A percentile compares a stretch with the other conserved stretches of the same genome.
phyloP scores from a whole-genome alignment of 2,113 vertebrate genomes.

The Upupa epops region DNA sequence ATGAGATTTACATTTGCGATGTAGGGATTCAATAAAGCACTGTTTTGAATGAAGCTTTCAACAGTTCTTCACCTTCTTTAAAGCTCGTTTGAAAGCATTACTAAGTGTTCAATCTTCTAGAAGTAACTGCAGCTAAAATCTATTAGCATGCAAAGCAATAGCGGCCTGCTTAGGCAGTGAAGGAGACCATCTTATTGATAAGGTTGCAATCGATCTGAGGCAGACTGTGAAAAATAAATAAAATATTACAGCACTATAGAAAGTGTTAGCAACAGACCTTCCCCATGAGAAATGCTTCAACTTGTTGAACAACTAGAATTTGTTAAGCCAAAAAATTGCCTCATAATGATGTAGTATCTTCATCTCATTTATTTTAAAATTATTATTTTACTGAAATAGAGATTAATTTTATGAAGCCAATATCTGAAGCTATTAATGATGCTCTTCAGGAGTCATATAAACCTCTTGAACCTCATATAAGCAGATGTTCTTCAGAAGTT shows the following conservation, averaged over 20 bases:
- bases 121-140: conserved; percentile 45
- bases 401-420: conserved; percentile 7
- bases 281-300: conserved; percentile 79
- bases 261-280: conserved; percentile 78
- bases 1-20: background rate
- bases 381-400: conserved; percentile 15
- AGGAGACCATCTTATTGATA: conserved; percentile 85
- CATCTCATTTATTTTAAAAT: background rate
- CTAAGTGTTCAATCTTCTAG: conserved; percentile 32
- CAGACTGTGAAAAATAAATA: conserved; percentile 84
- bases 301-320: conserved; percentile 70
- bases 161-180: conserved; percentile 81
- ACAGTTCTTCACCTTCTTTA: background rate
- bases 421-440: too few species aligned
- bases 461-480: too few species aligned
- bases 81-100: conserved; percentile 41
- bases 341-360: conserved; percentile 34
- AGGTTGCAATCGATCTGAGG: conserved; percentile 86
- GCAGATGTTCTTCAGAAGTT: conserved; percentile 5
- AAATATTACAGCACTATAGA: conserved; percentile 79
- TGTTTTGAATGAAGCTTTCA: background rate
- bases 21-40: background rate
- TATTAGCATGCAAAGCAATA: conserved; percentile 60
- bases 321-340: conserved; percentile 67
- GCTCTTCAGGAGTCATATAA: too few species aligned